Conservation (phyloP, 2,113 vertebrate species). For the Rhinopithecus roxellana region DNA sequence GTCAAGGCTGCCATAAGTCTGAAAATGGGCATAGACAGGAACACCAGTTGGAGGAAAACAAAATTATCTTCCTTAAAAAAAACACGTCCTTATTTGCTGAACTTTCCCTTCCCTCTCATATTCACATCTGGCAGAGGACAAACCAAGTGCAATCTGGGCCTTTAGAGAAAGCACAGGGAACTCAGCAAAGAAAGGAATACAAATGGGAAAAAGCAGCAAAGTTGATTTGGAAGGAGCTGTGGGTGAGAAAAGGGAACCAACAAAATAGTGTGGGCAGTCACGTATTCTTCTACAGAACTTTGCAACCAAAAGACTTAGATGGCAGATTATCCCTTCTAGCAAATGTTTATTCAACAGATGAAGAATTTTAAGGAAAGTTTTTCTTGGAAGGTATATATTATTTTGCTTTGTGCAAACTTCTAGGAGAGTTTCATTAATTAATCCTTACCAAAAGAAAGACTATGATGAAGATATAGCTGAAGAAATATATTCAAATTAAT, state of each 20-base stretch:
- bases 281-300: neutral
- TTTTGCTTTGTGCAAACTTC: neutral
- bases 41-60: neutral
- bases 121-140: neutral
- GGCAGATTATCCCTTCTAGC: neutral
- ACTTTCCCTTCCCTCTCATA: neutral
- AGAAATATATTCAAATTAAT: conserved; percentile 26
- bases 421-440: conserved; percentile 1
- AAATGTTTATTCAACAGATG: neutral
- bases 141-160: neutral
- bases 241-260: neutral
- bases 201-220: neutral
- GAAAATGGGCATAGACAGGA: neutral
- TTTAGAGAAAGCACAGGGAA: neutral
- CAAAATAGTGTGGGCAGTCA: neutral
- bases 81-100: neutral
- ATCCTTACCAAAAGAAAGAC: neutral
- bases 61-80: neutral
- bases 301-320: neutral
- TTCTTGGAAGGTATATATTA: neutral
- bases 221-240: neutral
- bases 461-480: neutral
- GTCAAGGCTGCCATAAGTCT: neutral
- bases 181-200: neutral
- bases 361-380: neutral